Evolutionary conservation across 2,888 invertebrate species (phyloP).

Genomic region (Plutella xylostella): DNA sequence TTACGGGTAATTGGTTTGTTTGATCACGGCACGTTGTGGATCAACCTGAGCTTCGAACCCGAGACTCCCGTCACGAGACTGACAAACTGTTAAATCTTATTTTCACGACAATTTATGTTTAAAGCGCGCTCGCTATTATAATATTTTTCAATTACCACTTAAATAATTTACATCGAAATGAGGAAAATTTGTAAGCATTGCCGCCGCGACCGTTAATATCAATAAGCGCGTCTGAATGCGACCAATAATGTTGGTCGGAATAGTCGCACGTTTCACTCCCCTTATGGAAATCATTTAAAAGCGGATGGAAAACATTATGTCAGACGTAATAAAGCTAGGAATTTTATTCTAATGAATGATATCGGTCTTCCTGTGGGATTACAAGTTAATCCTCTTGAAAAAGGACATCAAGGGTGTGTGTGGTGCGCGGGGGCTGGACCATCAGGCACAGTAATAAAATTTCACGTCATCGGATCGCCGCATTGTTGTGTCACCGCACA

Average conservation of each 20-base stretch:
- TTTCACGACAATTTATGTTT: too few relatives aligned
- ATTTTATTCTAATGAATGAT: conserved; percentile 64
- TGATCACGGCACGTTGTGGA: conserved; percentile 1
- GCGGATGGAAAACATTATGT: conserved; percentile 33
- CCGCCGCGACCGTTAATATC: neutral
- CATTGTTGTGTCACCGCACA: too few relatives aligned
- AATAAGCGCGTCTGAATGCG: too few relatives aligned
- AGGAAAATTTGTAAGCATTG: neutral
- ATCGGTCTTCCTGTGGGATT: conserved; percentile 60
- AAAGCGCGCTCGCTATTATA: too few relatives aligned
- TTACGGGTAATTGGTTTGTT: conserved; percentile 8
- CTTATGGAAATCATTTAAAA: conserved; percentile 39
- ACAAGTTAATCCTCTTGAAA: conserved; percentile 65
- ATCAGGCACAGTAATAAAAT: conserved; percentile 56
- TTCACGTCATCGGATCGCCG: conserved; percentile 55
- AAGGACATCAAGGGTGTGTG: conserved; percentile 26
- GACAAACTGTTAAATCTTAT: too few relatives aligned
- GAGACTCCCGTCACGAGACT: too few relatives aligned
- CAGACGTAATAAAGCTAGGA: conserved; percentile 51
- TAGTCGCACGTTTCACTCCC: neutral
- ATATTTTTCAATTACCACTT: neutral
- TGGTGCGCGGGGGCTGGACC: conserved; percentile 24
- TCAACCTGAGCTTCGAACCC: too few relatives aligned
- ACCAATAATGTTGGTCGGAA: neutral
- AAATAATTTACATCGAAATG: too few relatives aligned